A percentile compares a stretch with the other conserved stretches of the same genome.
Conservation (phyloP, 2,888 invertebrate genomes). For the Callyntrura guangdongensis region DNA sequence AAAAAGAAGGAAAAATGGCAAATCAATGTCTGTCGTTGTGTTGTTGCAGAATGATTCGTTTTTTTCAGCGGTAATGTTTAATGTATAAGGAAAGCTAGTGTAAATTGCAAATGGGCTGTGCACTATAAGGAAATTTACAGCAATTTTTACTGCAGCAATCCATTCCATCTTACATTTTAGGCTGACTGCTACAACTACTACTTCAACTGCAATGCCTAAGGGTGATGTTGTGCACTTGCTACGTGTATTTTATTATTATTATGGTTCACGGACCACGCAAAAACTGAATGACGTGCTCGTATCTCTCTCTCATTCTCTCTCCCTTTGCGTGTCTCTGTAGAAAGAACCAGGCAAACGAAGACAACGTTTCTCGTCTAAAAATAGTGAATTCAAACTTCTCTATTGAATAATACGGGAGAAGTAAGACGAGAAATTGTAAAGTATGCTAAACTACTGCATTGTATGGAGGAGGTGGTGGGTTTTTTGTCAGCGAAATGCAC, state of each 20-base stretch:
- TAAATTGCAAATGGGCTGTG: constrained; percentile 47
- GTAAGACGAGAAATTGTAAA: not conserved
- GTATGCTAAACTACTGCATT: constrained; percentile 53
- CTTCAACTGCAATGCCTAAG: not conserved
- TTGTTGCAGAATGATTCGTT: constrained; percentile 38
- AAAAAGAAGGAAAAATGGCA: constrained; percentile 56
- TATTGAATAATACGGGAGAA: constrained; percentile 16
- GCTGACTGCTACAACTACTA: not conserved
- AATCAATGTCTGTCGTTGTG: constrained; percentile 69
- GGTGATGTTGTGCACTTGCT: constrained; percentile 34
- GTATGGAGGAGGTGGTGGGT: constrained; percentile 36
- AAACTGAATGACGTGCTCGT: constrained; percentile 38
- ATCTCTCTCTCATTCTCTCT: no score
- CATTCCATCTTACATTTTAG: not conserved
- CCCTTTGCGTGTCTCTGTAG: not conserved
- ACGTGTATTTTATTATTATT: constrained; percentile 44
- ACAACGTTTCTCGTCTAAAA: constrained; percentile 49
- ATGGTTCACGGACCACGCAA: constrained; percentile 29
- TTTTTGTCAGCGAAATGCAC: constrained; percentile 34
- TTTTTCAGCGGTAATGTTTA: constrained; percentile 13
- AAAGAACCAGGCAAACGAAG: constrained; percentile 25
- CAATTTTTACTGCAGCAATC: constrained; percentile 40
- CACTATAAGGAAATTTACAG: constrained; percentile 41
- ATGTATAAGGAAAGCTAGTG: not conserved
- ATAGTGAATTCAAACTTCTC: constrained; percentile 14